Conservation (phyloP, 2,797 vertebrate genomes). For the Tarsius wallacei region DNA sequence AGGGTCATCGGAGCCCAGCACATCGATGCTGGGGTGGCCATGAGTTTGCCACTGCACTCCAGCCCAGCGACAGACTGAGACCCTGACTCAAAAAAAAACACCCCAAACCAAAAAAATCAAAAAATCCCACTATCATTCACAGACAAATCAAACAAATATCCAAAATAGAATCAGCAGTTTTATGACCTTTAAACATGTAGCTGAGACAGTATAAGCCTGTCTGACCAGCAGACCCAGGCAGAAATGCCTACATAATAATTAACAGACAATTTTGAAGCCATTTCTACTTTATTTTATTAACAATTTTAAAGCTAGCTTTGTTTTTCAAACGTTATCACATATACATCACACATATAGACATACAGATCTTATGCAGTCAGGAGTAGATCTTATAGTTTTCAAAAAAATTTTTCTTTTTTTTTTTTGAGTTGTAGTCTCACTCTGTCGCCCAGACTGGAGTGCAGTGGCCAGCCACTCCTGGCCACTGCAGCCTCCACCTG, state of each 20-base stretch:
- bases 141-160: neutral
- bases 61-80: neutral
- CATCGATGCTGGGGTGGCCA: neutral
- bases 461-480: no score
- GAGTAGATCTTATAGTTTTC: neutral
- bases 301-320: neutral
- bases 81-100: neutral
- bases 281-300: neutral
- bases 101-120: neutral
- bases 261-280: neutral
- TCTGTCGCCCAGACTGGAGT: no score
- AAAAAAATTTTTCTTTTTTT: neutral
- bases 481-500: no score
- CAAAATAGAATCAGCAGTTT: neutral
- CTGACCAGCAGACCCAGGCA: neutral
- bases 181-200: neutral
- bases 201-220: neutral
- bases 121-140: no score
- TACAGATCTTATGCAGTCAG: neutral
- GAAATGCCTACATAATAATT: neutral
- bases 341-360: neutral
- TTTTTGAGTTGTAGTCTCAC: no score
- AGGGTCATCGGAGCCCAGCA: neutral
- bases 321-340: neutral
- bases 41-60: neutral